Base-by-base conservation (phyloP, 2,797 vertebrate species). In the Brachyrhaphis roseni region DNA sequence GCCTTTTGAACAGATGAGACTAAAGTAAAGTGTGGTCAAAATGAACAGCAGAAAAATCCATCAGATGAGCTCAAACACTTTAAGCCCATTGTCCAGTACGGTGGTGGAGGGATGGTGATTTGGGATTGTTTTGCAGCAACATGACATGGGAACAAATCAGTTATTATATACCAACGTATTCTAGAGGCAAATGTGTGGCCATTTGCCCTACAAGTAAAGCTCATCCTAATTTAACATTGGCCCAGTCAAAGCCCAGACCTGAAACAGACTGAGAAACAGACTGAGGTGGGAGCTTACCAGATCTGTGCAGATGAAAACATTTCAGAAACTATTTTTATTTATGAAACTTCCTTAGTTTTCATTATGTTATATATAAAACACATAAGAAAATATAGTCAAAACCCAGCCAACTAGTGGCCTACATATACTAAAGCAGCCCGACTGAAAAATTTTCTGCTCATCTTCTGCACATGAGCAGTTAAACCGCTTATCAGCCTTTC, bases 401-500 rank as follows among this genome's bases (percentile, higher is more conserved):
- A 36, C 18, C 1, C 8, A 41, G 36, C 36, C 36, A 41, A 41
- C 7, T 20, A 31, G 36, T 20, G 59, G 20, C 26, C 64, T 68
- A 68, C 16, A 36, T 36, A 64, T 36, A 64, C 8, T 36, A 18
- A 20, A 36, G 62, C 62, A 64, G 15, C 31, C 18, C 1, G 31
- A 36, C 15, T 23, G 31, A 36, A 72, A 10, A 12, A 20, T 8
- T 20, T 20, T 11, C 71, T 31, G 12, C 46, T 23, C 8, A 20
- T 47, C 70, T 16, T 18, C 71, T 34, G 72, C 46, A 51, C 46
- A 51, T 73, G 41, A 34, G 2, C 46, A 41, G 28, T 31, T 72
- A 8, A 73, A 59, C 16, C 26, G 72, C 62, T 75, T 62, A 13
- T 43, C 34, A 88, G 83, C 80, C 74, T 91, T 86, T 91, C 90